Evolutionary conservation across 2,888 invertebrate species (phyloP).

Genomic region (Thalpophila matura): DNA sequence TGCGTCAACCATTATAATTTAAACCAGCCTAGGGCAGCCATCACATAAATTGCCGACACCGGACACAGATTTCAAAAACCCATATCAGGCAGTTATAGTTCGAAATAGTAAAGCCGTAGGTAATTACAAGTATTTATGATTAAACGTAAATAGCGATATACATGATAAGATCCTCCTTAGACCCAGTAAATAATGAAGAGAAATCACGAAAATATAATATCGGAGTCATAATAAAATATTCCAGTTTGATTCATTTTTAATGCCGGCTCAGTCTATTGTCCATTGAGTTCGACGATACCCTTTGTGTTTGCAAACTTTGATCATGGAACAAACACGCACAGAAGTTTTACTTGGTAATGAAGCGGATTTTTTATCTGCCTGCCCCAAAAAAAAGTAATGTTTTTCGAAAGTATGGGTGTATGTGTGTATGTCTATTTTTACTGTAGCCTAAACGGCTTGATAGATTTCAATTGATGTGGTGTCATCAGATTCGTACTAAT

Average conservation of each 20-base stretch:
- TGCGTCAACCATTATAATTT: no score
- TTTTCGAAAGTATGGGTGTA: no score
- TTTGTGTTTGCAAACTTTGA: slow-evolving; percentile 43
- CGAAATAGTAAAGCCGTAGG: no score
- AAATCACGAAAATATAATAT: slow-evolving; percentile 40
- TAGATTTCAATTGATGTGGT: no score
- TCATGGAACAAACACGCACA: background rate
- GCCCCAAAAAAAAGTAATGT: no score
- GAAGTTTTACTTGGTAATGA: slow-evolving; percentile 30
- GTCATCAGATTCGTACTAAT: no score
- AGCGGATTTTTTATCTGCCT: background rate
- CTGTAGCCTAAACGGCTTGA: no score
- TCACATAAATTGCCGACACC: no score
- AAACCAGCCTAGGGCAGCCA: no score
- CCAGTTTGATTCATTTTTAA: slow-evolving; percentile 53
- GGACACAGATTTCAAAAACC: no score
- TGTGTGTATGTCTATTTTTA: no score
- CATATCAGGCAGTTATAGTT: no score
- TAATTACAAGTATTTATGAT: background rate
- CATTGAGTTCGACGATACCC: slow-evolving; percentile 41
- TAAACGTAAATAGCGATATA: background rate
- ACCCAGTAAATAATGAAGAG: background rate
- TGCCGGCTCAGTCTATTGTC: slow-evolving; percentile 48
- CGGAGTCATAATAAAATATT: slow-evolving; percentile 32
- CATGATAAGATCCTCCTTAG: background rate